Evolutionary conservation across 2,888 invertebrate genomes (phyloP).

Genomic region (Leptopterna dolabrata): DNA sequence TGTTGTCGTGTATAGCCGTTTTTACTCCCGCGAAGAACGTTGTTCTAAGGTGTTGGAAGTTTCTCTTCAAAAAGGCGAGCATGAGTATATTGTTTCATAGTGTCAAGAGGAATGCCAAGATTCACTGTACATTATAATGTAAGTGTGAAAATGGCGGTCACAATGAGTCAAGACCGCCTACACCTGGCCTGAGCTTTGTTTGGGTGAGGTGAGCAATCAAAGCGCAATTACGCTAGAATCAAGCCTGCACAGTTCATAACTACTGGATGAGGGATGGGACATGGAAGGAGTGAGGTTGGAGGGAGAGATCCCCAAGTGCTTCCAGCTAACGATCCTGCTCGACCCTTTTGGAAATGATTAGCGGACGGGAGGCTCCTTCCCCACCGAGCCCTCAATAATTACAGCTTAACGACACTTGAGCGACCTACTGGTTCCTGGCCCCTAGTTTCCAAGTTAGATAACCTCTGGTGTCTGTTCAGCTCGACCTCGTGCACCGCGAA

Average conservation of each 20-base stretch:
- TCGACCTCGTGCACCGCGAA: not conserved
- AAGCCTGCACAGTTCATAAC: not conserved
- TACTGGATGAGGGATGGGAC: not conserved
- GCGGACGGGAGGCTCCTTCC: conserved; percentile 13
- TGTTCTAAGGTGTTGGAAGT: too few species aligned
- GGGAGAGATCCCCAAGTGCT: not conserved
- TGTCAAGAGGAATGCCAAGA: too few species aligned
- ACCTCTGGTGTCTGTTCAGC: not conserved
- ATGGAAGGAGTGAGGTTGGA: not conserved
- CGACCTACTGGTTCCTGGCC: not conserved
- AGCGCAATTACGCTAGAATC: not conserved
- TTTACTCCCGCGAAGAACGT: too few species aligned
- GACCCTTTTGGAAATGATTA: conserved; percentile 16
- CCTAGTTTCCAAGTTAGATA: conserved; percentile 36
- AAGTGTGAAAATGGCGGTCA: not conserved
- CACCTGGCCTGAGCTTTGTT: not conserved
- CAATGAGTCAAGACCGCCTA: not conserved
- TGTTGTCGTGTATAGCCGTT: too few species aligned
- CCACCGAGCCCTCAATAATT: not conserved
- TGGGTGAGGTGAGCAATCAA: not conserved
- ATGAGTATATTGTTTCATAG: too few species aligned
- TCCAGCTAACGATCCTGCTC: conserved; percentile 9
- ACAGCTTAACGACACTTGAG: conserved; percentile 39
- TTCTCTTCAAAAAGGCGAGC: too few species aligned
- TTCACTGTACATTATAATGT: too few species aligned